phyloP scores from a whole-genome alignment of 2,797 vertebrate genomes.

The Typhlichthys eigenmanni region DNA sequence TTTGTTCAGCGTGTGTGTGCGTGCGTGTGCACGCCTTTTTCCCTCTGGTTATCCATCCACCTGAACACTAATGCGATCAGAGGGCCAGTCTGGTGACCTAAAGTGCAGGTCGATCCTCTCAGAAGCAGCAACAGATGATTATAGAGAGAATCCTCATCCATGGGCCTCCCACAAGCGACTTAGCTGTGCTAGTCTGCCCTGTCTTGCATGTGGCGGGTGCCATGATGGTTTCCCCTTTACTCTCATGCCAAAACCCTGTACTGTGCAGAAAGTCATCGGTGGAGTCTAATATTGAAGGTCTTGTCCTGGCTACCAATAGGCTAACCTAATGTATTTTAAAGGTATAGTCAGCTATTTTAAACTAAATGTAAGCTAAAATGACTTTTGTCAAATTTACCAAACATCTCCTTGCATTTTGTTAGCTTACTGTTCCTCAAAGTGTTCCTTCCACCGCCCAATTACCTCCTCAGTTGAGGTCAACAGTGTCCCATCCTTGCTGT shows the following conservation, averaged over 20 bases:
- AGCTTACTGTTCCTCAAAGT: no score
- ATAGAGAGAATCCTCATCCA: neutral
- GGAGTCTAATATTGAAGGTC: neutral
- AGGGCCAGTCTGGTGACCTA: neutral
- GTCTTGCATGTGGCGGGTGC: neutral
- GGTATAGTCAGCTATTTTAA: no score
- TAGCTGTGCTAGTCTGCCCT: neutral
- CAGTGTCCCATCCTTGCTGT: no score
- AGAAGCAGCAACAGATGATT: slow-evolving; percentile 4
- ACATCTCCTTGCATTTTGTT: no score
- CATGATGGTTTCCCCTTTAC: neutral
- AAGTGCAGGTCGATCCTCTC: slow-evolving; percentile 11
- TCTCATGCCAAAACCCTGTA: neutral
- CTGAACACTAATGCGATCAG: slow-evolving; percentile 6
- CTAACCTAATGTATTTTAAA: neutral
- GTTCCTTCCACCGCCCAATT: no score
- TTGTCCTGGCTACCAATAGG: neutral
- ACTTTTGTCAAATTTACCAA: no score
- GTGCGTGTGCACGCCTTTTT: no score
- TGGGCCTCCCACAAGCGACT: neutral
- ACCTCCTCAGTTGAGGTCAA: no score
- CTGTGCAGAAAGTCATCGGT: neutral
- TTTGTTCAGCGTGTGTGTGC: neutral
- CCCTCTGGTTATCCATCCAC: neutral
- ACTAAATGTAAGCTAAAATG: no score